These are phyloP conservation scores for Sphaeridia pumilis DNA, from an alignment of 2,888 invertebrate species.

Conservation along the genomic window DNA sequence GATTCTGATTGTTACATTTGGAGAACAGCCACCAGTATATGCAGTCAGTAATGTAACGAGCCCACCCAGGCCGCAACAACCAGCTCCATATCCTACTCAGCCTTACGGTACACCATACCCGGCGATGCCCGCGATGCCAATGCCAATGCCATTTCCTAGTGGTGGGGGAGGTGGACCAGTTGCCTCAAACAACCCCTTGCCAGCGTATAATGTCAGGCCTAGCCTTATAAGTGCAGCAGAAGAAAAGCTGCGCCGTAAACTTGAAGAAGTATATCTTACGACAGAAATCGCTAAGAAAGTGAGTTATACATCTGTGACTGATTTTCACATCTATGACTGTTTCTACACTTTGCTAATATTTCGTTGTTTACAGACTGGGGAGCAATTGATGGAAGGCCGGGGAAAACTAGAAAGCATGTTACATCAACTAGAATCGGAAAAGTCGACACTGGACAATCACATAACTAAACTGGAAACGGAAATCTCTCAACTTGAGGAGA, in stretches of 20 bases:
- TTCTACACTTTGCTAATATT: not conserved
- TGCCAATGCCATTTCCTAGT: conserved; percentile 22
- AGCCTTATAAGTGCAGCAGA: conserved; percentile 90
- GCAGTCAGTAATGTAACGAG: conserved; percentile 43
- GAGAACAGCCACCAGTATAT: conserved; percentile 89
- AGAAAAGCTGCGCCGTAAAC: conserved; percentile 75
- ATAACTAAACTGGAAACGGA: conserved; percentile 27
- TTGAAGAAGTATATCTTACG: conserved; percentile 41
- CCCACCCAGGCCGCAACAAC: conserved; percentile 20
- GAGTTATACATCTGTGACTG: not conserved
- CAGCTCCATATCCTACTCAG: conserved; percentile 25
- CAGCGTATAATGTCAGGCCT: conserved; percentile 53
- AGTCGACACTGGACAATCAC: conserved; percentile 40
- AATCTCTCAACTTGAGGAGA: conserved; percentile 22
- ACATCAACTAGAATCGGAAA: conserved; percentile 60
- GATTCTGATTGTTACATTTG: conserved; percentile 82
- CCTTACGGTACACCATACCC: conserved; percentile 16
- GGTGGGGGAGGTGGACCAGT: conserved; percentile 4
- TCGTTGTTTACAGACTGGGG: conserved; percentile 20
- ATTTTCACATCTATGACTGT: not conserved
- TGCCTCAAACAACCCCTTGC: conserved; percentile 8
- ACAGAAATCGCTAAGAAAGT: conserved; percentile 30
- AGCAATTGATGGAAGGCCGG: conserved; percentile 26
- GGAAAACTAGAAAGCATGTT: conserved; percentile 67
- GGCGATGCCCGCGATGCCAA: conserved; percentile 31